Conservation (phyloP, 2,888 invertebrate species). For the Amphipyra berbera region DNA sequence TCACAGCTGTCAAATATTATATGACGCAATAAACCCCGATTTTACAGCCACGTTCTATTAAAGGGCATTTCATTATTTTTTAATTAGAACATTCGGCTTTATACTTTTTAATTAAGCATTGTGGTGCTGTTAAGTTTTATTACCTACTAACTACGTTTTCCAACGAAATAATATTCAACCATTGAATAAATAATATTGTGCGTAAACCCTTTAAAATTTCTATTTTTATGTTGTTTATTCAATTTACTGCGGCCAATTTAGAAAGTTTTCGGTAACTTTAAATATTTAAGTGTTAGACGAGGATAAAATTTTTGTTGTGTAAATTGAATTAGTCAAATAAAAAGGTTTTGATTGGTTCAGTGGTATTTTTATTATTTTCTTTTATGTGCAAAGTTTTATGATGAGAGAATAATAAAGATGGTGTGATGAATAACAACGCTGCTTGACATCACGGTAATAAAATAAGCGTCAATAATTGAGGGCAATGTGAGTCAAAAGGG, state of each 20-base stretch:
- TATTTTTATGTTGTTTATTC: slow-evolving; percentile 47
- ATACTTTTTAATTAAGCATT: slow-evolving; percentile 64
- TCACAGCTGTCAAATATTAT: slow-evolving; percentile 45
- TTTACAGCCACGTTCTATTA: slow-evolving; percentile 51
- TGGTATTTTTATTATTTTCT: slow-evolving; percentile 43
- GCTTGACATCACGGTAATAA: too few species aligned
- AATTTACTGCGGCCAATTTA: slow-evolving; percentile 37
- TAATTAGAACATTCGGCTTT: slow-evolving; percentile 60
- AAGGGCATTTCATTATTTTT: slow-evolving; percentile 59
- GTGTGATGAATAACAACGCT: too few species aligned
- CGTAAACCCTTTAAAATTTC: slow-evolving; percentile 31
- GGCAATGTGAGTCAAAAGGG: too few species aligned
- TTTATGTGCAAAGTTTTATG: slow-evolving; percentile 21
- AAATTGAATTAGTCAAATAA: slow-evolving; percentile 41
- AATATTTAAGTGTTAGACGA: slow-evolving; percentile 27
- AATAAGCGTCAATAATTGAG: too few species aligned
- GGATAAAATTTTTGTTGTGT: slow-evolving; percentile 27
- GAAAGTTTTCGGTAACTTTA: slow-evolving; percentile 38
- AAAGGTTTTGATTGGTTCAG: slow-evolving; percentile 31
- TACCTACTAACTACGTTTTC: slow-evolving; percentile 41
- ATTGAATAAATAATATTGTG: slow-evolving; percentile 46
- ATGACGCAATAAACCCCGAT: slow-evolving; percentile 52
- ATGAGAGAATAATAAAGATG: slow-evolving; percentile 13
- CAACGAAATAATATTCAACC: slow-evolving; percentile 38
- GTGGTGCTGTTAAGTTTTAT: slow-evolving; percentile 62